Base-by-base conservation (phyloP, 2,888 invertebrate genomes). In the Drosophila robusta region DNA sequence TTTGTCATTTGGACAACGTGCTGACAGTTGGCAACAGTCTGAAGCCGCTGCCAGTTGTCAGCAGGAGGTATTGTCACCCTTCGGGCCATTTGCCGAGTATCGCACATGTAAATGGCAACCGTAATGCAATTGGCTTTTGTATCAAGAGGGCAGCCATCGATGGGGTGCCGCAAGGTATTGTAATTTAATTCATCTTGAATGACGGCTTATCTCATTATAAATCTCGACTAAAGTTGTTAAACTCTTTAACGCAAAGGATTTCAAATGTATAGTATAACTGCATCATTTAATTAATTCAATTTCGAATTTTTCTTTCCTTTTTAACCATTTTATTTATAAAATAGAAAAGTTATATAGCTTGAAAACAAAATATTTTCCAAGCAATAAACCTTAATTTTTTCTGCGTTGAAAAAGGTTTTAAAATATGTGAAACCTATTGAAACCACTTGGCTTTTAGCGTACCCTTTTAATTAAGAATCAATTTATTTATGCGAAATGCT, bases 1-100 rank as follows among this genome's bases (percentile, higher is more conserved):
- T 90, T 89, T 87, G 89, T 90, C 90, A 89, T 87, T 79, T 71
- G 69, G 86, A 82, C 82, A 76, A 82, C 89, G 80, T 67, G 89
- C 86, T 89, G 88, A 85, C 82, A 82, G 75, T 62, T 64, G 69
- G 61, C 64, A 64, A 57, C 52, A 72, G 54, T 62, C 41, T n/a
- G 47, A 34, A 39, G 44, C 46, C 32, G 14, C 39, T 18, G 47
- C 24, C 82, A 67, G 66, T 72, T 79, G 72, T 61, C 81, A 75
- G 52, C 55, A 58, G 46, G 29, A 16, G 73, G 44, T 41, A 42
- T 36, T 11, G 36, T 44, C 57, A 26, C 51, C 55, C 61, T 39
- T 54, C 46, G 29, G 50, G 16, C 54, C 16, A 41, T 64, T 44
- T 36, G 38, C 29, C 55, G 41, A 69, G 36, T 46, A 51, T 75